A percentile compares a stretch with the other conserved stretches of the same genome.
phyloP scores from a whole-genome alignment of 2,888 invertebrate genomes.

The Drosophila aldrichi region DNA sequence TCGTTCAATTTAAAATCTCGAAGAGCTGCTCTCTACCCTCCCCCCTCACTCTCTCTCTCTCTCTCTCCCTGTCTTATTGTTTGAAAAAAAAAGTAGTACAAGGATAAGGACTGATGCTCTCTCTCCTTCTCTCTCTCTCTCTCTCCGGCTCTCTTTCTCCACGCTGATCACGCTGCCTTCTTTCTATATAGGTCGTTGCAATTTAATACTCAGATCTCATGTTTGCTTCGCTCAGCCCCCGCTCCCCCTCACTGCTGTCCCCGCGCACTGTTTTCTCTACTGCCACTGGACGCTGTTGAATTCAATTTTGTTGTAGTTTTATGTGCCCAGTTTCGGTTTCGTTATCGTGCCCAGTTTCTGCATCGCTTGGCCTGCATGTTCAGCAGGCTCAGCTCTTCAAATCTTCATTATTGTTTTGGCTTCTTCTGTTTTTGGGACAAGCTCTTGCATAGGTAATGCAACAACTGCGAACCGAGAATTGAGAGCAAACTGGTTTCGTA shows the following conservation, averaged over 20 bases:
- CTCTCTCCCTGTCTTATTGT: neutral
- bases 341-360: conserved; percentile 65
- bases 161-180: conserved; percentile 33
- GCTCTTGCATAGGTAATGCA: conserved; percentile 46
- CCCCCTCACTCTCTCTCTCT: neutral
- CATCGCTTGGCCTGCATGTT: conserved; percentile 42
- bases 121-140: neutral
- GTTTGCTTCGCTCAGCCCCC: conserved; percentile 28
- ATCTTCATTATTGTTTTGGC: conserved; percentile 32
- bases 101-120: conserved; percentile 13
- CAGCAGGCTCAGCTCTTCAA: conserved; percentile 42
- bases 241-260: no score
- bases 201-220: conserved; percentile 78
- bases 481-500: conserved; percentile 5
- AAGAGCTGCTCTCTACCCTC: neutral
- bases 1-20: conserved; percentile 18
- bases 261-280: neutral
- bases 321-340: conserved; percentile 56
- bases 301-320: conserved; percentile 15
- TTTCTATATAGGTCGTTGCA: conserved; percentile 85
- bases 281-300: conserved; percentile 27
- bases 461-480: conserved; percentile 30
- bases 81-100: conserved; percentile 21
- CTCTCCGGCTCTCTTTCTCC: conserved; percentile 1
- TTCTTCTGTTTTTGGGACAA: conserved; percentile 18